Conservation (phyloP, 37 sponge, comb jelly and placozoan genomes). For the Haliclona indistincta region DNA sequence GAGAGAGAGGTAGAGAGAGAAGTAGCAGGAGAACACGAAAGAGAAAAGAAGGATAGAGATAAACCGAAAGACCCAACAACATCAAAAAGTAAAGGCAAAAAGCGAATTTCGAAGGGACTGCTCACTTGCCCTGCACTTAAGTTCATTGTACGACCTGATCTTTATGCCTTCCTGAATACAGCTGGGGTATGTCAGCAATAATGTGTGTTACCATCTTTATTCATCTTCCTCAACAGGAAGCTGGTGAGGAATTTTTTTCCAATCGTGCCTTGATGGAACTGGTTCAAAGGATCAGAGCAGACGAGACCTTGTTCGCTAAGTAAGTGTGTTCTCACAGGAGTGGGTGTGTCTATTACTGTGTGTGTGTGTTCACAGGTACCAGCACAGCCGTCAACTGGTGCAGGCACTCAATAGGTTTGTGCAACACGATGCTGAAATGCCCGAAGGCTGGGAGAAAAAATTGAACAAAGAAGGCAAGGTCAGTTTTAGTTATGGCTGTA, state of each 20-base stretch:
- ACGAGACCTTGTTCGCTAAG: slow-evolving; percentile 70
- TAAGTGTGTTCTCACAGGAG: slow-evolving; percentile 16
- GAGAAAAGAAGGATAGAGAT: slow-evolving; percentile 2
- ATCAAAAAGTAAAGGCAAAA: not conserved
- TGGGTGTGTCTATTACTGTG: slow-evolving; percentile 10
- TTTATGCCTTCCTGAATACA: slow-evolving; percentile 67
- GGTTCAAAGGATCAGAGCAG: slow-evolving; percentile 69
- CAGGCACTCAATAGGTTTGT: slow-evolving; percentile 72
- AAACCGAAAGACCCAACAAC: not conserved
- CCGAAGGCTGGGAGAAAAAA: slow-evolving; percentile 83
- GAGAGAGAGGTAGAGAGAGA: not conserved
- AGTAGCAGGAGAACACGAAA: not conserved
- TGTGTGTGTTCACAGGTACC: slow-evolving; percentile 55
- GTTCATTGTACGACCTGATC: slow-evolving; percentile 75
- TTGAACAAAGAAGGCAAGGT: slow-evolving; percentile 76
- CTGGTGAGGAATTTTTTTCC: slow-evolving; percentile 60
- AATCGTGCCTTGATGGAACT: slow-evolving; percentile 76
- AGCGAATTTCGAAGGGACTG: slow-evolving; percentile 13
- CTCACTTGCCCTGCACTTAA: slow-evolving; percentile 52
- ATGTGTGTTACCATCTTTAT: not conserved
- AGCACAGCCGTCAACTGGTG: slow-evolving; percentile 77
- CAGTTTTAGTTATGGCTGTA: not conserved
- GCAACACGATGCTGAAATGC: slow-evolving; percentile 52
- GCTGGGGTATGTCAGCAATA: slow-evolving; percentile 48
- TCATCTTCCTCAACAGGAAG: slow-evolving; percentile 13